Conservation (phyloP, 2,888 invertebrate species). For the Julus scanicus region DNA sequence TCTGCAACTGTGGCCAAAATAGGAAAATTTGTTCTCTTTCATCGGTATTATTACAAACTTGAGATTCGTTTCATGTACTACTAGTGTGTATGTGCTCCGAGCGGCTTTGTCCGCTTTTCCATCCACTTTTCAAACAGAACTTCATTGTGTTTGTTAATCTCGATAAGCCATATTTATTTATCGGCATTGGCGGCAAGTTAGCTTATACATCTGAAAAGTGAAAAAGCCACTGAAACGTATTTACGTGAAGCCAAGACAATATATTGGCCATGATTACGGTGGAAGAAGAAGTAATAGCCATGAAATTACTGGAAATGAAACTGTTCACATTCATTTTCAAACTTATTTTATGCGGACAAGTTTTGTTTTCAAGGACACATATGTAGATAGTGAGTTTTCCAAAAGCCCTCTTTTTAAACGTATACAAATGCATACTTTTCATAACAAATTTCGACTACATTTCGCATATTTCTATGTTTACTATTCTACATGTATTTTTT, state of each 20-base stretch:
- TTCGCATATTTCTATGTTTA: too few relatives aligned
- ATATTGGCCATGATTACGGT: neutral
- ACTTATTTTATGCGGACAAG: too few relatives aligned
- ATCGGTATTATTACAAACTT: neutral
- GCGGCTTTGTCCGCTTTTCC: constrained; percentile 1
- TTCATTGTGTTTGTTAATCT: constrained; percentile 38
- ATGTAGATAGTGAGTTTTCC: too few relatives aligned
- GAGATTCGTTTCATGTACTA: neutral
- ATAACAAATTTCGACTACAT: too few relatives aligned
- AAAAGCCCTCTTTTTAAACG: too few relatives aligned
- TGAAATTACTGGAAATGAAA: too few relatives aligned
- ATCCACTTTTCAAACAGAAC: neutral
- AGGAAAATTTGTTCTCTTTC: neutral
- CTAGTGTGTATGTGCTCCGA: neutral
- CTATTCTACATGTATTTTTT: too few relatives aligned
- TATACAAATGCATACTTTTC: too few relatives aligned
- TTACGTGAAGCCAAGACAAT: neutral
- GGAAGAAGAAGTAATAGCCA: neutral
- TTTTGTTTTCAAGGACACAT: too few relatives aligned
- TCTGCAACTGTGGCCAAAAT: neutral
- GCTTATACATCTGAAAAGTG: constrained; percentile 2
- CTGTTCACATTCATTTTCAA: too few relatives aligned
- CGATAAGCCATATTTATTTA: constrained; percentile 13
- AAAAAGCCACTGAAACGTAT: neutral
- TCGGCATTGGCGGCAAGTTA: constrained; percentile 12